phyloP scores from a whole-genome alignment of 2,888 invertebrate species.

The Sesamia inferens region DNA sequence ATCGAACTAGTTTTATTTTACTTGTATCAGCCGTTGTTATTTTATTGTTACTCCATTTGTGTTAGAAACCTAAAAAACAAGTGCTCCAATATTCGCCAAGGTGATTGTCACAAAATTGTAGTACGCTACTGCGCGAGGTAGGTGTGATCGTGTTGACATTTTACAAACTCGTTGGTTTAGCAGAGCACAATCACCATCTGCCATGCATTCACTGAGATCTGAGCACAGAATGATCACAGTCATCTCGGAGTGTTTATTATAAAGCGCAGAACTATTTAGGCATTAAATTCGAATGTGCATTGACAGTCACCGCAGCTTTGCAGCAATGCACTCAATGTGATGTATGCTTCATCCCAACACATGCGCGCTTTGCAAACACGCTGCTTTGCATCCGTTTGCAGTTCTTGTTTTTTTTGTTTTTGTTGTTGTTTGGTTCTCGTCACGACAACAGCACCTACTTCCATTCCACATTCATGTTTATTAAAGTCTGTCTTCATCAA shows the following conservation, averaged over 20 bases:
- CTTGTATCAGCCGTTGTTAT: constrained; percentile 17
- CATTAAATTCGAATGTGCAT: constrained; percentile 66
- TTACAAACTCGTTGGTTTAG: constrained; percentile 48
- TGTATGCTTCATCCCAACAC: constrained; percentile 59
- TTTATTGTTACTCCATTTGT: constrained; percentile 12
- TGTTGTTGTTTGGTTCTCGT: neutral
- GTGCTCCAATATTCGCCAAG: constrained; percentile 31
- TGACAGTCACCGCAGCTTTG: constrained; percentile 60
- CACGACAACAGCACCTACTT: neutral
- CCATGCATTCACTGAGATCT: constrained; percentile 47
- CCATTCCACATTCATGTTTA: neutral
- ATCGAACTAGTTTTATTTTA: constrained; percentile 7
- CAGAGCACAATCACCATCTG: constrained; percentile 48
- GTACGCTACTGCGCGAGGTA: constrained; percentile 16
- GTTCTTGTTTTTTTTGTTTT: neutral
- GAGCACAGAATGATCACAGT: constrained; percentile 54
- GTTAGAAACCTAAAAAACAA: constrained; percentile 28
- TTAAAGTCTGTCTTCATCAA: neutral
- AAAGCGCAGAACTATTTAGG: constrained; percentile 73
- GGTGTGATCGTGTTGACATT: constrained; percentile 48
- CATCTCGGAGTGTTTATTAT: constrained; percentile 63
- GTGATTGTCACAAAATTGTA: constrained; percentile 48
- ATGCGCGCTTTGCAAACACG: constrained; percentile 49
- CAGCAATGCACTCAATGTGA: constrained; percentile 17
- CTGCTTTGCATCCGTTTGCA: constrained; percentile 32